A percentile compares a stretch with the other conserved stretches of the same genome.
phyloP scores from a whole-genome alignment of 2,113 vertebrate species.

The Australoheros scitulus region DNA sequence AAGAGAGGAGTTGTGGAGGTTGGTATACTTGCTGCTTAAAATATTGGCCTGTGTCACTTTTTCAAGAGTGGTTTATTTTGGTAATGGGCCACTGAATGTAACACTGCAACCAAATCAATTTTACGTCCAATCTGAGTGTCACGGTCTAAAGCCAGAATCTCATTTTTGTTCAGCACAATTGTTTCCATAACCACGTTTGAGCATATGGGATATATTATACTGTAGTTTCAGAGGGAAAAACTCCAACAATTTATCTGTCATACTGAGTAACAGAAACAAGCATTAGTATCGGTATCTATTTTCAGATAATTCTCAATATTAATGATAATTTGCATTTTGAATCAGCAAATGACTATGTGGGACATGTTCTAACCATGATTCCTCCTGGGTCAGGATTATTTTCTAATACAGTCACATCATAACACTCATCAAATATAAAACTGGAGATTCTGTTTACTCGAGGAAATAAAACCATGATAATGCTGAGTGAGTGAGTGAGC shows the following conservation, averaged over 20 bases:
- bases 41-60: not conserved
- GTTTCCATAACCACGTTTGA: not conserved
- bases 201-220: not conserved
- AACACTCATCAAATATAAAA: not conserved
- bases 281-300: not conserved
- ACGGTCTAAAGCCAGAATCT: not conserved
- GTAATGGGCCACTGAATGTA: not conserved
- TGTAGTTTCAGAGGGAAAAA: not conserved
- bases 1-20: constrained; percentile 97
- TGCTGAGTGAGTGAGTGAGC: not conserved
- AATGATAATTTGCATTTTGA: too few species aligned
- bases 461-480: not conserved
- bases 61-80: not conserved
- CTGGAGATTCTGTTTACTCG: not conserved
- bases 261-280: not conserved
- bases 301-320: not conserved
- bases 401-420: not conserved
- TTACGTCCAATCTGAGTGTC: not conserved
- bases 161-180: not conserved
- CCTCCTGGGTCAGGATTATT: too few species aligned
- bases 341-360: not conserved
- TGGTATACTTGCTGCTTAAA: constrained; percentile 65
- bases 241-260: not conserved
- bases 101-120: not conserved
- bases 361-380: too few species aligned